Conservation (phyloP, 1,140 invertebrate genomes). For the Plodia interpunctella region DNA sequence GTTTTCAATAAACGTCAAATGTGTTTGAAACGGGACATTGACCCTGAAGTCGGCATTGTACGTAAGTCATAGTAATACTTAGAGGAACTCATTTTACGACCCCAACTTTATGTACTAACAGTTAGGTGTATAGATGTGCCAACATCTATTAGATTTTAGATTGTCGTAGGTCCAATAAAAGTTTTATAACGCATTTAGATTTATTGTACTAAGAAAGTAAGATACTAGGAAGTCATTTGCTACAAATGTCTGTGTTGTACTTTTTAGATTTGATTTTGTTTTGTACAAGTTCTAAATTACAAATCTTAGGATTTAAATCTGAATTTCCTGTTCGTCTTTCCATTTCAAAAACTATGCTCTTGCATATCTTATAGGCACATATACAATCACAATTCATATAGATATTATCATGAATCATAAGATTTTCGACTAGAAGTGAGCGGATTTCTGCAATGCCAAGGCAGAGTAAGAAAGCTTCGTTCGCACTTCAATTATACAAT, state of each 20-base stretch:
- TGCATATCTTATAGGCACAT: too few species aligned
- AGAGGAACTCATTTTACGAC: background rate
- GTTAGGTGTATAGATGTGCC: background rate
- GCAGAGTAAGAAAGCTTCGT: constrained; percentile 50
- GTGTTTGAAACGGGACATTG: background rate
- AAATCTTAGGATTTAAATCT: too few species aligned
- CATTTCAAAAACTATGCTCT: too few species aligned
- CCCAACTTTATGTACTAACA: background rate
- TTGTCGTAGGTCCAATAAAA: background rate
- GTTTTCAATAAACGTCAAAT: background rate
- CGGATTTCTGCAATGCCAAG: constrained; percentile 56
- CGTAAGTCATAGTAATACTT: background rate
- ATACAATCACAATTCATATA: too few species aligned
- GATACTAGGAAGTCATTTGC: background rate
- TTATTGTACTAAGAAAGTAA: background rate
- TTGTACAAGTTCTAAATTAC: too few species aligned
- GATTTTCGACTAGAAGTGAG: constrained; percentile 32
- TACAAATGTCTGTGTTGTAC: too few species aligned
- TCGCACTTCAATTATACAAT: constrained; percentile 22
- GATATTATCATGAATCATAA: too few species aligned
- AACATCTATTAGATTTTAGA: background rate
- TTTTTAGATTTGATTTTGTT: too few species aligned
- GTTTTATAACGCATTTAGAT: background rate
- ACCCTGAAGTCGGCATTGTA: background rate
- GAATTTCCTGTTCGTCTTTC: too few species aligned